phyloP scores from a whole-genome alignment of 2,113 vertebrate species.

The Vicugna pacos region DNA sequence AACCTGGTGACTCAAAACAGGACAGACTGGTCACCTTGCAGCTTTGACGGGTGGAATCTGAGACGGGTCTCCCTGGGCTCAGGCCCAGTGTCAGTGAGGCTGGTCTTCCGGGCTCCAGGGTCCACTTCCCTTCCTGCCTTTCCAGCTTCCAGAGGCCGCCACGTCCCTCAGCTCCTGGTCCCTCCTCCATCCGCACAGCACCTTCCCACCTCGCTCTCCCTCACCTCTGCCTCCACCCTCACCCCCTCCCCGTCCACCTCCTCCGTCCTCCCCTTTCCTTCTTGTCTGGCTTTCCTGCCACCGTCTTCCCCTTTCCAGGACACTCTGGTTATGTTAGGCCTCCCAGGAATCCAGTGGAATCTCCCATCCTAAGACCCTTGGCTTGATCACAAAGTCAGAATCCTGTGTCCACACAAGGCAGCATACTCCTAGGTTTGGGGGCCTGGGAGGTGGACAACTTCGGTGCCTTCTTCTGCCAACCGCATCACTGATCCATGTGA shows the following conservation, averaged over 20 bases:
- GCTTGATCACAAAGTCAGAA: background rate
- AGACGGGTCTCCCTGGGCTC: too few species aligned
- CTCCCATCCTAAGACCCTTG: background rate
- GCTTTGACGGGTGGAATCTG: background rate
- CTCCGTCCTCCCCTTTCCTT: background rate
- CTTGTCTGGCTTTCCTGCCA: background rate
- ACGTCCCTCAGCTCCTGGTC: background rate
- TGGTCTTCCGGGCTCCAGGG: background rate
- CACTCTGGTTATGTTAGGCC: fast-evolving
- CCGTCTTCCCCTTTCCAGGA: background rate
- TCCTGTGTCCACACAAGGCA: background rate
- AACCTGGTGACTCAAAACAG: background rate
- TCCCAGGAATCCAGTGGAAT: background rate
- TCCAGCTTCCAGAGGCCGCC: background rate
- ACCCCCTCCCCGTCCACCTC: background rate
- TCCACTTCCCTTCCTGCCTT: fast-evolving
- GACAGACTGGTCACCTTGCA: background rate
- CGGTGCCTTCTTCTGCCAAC: too few species aligned
- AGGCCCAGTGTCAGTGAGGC: fast-evolving
- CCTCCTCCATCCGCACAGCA: background rate
- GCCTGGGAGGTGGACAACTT: background rate
- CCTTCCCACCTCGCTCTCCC: background rate
- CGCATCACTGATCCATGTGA: fast-evolving
- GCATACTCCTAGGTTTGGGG: fast-evolving
- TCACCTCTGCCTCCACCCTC: background rate